Evolutionary conservation across 2,797 vertebrate genomes (phyloP), one percentile per base, ranked within the genome.

Genomic region (Sciurus vulgaris): DNA sequence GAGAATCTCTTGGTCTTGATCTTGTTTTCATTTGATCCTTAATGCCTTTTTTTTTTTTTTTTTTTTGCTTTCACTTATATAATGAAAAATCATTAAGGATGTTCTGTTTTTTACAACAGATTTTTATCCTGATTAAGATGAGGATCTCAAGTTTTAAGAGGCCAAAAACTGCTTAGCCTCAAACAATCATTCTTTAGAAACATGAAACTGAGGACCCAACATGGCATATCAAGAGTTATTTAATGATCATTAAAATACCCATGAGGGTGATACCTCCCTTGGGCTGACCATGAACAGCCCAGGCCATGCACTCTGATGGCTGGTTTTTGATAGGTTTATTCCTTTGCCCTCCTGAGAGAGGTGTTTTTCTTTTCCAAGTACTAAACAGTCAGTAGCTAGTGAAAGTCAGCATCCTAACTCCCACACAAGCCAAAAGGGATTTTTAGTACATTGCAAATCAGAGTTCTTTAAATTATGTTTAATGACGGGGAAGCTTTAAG

Each of bases 291-390:
- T 95, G 96, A 98, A 85, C 1, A n/a, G 65, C 82, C 35, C 74
- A n/a, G 73, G 12, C 20, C 78, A 35, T 72, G 87, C 24, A 86
- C 24, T 91, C 61, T 18, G n/a, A 91, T 65, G 91, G 8, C n/a
- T 89, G 41, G 73, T 94, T 51, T 96, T 82, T 91, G 86, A 97
- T 93, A 82, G 81, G 72, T 94, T 97, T 96, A 96, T 90, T 95
- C 26, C 49, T 89, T 69, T 94, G n/a, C 4, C 84, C 89, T 47
- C 77, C 81, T 2, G 35, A 94, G n/a, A 30, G 61, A 88, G 89
- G 13, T 44, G 35, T 54, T 97, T 97, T 95, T 89, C 95, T 94
- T 96, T 51, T 92, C 87, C 33, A 83, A 91, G 38, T 33, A 49
- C 69, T 91, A 89, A 94, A 94, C 79, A 93, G 73, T 61, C 7